A percentile compares a stretch with the other conserved stretches of the same genome.
phyloP scores from a whole-genome alignment of 30 jellyfish, hydroid and myxozoan species.

The Cassiopea xamachana region DNA sequence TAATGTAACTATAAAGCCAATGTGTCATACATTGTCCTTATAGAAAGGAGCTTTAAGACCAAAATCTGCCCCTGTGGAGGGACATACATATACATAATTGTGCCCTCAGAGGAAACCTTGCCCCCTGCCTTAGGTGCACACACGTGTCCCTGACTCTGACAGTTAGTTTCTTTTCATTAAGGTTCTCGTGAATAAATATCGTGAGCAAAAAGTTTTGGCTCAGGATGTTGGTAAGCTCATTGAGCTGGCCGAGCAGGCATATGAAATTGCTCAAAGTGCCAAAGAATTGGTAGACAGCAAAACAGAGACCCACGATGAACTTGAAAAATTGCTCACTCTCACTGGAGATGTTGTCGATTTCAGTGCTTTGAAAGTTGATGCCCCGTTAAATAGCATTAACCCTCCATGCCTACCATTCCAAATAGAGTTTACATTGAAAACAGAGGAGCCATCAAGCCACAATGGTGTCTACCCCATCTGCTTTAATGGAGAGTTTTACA shows the following conservation, averaged over 20 bases:
- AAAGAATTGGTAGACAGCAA: conserved; percentile 5
- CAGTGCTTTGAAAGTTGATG: not conserved
- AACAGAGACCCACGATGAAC: not conserved
- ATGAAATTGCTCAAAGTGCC: conserved; percentile 15
- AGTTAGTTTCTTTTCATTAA: not conserved
- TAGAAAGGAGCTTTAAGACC: too few relatives aligned
- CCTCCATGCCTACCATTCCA: conserved; percentile 51
- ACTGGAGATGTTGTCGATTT: not conserved
- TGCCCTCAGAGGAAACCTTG: too few relatives aligned
- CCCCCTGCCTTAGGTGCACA: too few relatives aligned
- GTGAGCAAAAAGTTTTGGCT: conserved; percentile 4
- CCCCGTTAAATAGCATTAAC: not conserved
- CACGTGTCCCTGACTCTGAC: too few relatives aligned
- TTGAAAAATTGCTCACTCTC: conserved; percentile 3
- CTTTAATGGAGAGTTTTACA: conserved; percentile 50
- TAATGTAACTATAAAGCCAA: too few relatives aligned
- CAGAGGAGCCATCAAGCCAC: not conserved
- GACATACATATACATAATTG: too few relatives aligned
- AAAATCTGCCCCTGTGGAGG: too few relatives aligned
- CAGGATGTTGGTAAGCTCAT: not conserved
- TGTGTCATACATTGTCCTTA: too few relatives aligned
- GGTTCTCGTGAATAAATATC: conserved; percentile 44
- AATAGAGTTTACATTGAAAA: conserved; percentile 12
- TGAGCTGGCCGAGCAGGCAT: conserved; percentile 7
- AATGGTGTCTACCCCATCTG: conserved; percentile 29